These are phyloP conservation scores for Entomobrya proxima DNA, from an alignment of 2,888 invertebrate genomes.

Conservation along the genomic window DNA sequence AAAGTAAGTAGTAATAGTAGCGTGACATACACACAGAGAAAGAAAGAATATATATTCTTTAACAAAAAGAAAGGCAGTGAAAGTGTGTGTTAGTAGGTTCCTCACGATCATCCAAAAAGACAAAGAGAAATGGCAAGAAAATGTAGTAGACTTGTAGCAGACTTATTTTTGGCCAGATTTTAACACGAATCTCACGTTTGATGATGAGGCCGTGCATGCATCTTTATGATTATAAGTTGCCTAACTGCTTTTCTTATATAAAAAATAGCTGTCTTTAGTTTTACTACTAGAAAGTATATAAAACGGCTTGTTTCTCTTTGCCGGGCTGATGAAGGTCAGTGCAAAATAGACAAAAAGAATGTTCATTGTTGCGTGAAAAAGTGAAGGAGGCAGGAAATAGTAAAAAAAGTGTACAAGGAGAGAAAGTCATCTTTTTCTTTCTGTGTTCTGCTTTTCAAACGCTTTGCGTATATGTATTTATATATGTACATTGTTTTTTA, in stretches of 20 bases:
- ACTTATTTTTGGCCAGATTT: neutral
- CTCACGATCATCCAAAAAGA: neutral
- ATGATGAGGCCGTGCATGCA: too few relatives aligned
- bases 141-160: neutral
- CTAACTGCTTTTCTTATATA: too few relatives aligned
- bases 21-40: too few relatives aligned
- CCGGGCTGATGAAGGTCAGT: slow-evolving; percentile 21
- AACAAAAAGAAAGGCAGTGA: neutral
- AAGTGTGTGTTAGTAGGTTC: neutral
- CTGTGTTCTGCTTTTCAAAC: neutral
- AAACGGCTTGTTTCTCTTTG: neutral
- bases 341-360: neutral
- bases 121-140: neutral
- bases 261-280: too few relatives aligned
- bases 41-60: too few relatives aligned
- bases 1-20: too few relatives aligned
- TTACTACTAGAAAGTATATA: too few relatives aligned
- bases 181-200: too few relatives aligned
- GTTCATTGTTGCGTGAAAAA: neutral
- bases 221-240: too few relatives aligned
- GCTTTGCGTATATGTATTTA: neutral
- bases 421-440: slow-evolving; percentile 12
- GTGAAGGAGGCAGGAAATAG: neutral
- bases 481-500: neutral
- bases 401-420: too few relatives aligned